A percentile compares a stretch with the other conserved stretches of the same genome.
Evolutionary conservation across 2,888 invertebrate species (phyloP).

Genomic region (Amblyteles armatorius): DNA sequence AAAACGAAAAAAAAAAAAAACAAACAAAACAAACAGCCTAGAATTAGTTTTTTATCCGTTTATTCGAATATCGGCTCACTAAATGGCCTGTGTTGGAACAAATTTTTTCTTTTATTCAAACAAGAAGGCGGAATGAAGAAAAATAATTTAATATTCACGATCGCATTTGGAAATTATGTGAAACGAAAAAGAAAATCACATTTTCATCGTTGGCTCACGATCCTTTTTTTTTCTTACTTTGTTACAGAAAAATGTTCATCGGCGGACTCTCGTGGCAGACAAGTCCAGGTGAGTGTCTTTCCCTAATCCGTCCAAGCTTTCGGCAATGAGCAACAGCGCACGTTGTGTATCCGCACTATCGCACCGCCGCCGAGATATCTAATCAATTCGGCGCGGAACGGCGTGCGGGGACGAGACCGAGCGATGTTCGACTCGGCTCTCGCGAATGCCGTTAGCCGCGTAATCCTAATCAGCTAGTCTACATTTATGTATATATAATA

Average conservation of each 20-base stretch:
- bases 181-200: slow-evolving; percentile 60
- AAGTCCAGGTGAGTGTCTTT: slow-evolving; percentile 94
- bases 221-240: slow-evolving; percentile 88
- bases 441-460: slow-evolving; percentile 2
- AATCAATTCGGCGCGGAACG: slow-evolving; percentile 56
- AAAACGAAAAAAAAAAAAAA: too few relatives aligned
- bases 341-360: slow-evolving; percentile 15
- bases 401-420: background rate
- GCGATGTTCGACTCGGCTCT: slow-evolving; percentile 10
- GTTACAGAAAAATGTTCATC: slow-evolving; percentile 99
- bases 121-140: too few relatives aligned
- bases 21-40: too few relatives aligned
- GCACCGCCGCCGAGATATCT: slow-evolving; percentile 48
- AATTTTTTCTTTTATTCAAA: too few relatives aligned
- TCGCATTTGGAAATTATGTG: background rate
- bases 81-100: too few relatives aligned
- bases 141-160: too few relatives aligned
- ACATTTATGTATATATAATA: slow-evolving; percentile 17
- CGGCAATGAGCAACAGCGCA: background rate
- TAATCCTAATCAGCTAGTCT: slow-evolving; percentile 36
- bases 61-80: too few relatives aligned
- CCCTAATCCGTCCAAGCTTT: background rate
- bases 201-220: slow-evolving; percentile 70
- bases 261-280: slow-evolving; percentile 99
- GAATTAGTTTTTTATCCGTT: too few relatives aligned